Conservation (phyloP, 1,140 invertebrate genomes). For the Mylabris phalerata region DNA sequence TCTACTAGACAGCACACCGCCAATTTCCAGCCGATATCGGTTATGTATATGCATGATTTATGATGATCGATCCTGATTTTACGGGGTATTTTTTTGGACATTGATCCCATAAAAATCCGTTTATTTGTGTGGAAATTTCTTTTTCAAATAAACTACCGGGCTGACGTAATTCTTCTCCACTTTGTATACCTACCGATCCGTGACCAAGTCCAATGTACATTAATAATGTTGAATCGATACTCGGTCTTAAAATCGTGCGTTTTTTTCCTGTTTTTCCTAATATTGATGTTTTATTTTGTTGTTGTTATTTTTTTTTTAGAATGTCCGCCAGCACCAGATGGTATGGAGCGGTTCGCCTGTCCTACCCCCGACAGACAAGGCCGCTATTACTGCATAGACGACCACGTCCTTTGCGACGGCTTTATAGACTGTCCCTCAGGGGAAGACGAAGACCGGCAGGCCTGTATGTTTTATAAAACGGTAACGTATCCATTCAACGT, state of each 20-base stretch:
- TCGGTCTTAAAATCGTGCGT: no score
- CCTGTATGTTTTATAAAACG: conserved; percentile 97
- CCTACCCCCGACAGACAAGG: conserved; percentile 84
- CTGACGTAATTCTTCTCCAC: conserved; percentile 14
- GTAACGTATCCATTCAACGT: conserved; percentile 49
- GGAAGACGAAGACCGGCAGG: conserved; percentile 87
- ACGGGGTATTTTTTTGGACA: no score
- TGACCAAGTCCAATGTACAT: conserved; percentile 9
- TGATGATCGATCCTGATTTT: no score
- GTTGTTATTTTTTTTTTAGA: conserved; percentile 56
- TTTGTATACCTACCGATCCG: conserved; percentile 11
- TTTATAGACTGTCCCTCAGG: conserved; percentile 89
- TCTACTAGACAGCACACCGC: no score
- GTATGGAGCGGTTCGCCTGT: conserved; percentile 91
- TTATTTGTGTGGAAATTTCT: no score
- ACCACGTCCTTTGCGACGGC: conserved; percentile 90
- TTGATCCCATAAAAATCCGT: no score
- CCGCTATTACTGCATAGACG: conserved; percentile 90
- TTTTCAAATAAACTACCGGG: no score
- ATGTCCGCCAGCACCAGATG: conserved; percentile 85
- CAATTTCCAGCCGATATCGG: no score
- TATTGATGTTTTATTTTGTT: no score
- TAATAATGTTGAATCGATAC: conserved; percentile 3
- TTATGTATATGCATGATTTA: no score
- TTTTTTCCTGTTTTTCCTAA: no score